Conservation (phyloP, 1,140 invertebrate genomes). For the Centruroides vittatus region DNA sequence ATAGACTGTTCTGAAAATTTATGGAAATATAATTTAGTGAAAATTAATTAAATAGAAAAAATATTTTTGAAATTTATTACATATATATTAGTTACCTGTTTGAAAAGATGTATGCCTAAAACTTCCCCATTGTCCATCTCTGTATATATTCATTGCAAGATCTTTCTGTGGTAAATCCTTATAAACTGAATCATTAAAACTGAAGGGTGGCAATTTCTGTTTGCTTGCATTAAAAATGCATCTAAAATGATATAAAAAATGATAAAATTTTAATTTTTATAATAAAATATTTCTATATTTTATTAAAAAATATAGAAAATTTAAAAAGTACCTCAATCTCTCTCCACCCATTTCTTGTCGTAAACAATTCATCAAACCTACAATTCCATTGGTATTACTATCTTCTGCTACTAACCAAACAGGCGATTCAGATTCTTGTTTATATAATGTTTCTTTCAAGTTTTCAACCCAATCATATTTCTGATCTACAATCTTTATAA, state of each 20-base stretch:
- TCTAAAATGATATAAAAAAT: not conserved
- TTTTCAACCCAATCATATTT: constrained; percentile 56
- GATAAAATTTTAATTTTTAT: not conserved
- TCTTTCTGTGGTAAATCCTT: constrained; percentile 43
- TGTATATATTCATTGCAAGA: constrained; percentile 66
- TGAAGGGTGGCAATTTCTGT: constrained; percentile 2
- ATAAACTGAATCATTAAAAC: constrained; percentile 1
- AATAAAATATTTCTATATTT: not conserved
- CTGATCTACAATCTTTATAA: constrained; percentile 24
- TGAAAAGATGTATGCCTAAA: constrained; percentile 55
- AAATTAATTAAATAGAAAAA: not conserved
- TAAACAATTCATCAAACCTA: constrained; percentile 80
- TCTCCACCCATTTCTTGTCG: constrained; percentile 64
- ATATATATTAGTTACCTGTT: no score
- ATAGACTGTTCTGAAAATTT: constrained; percentile 7
- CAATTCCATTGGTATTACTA: constrained; percentile 44
- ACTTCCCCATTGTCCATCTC: constrained; percentile 63
- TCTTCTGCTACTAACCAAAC: constrained; percentile 47
- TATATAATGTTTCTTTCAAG: constrained; percentile 22
- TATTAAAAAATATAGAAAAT: constrained; percentile 3
- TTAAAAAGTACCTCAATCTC: constrained; percentile 40
- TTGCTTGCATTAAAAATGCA: constrained; percentile 9
- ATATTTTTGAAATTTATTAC: not conserved
- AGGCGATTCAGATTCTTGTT: not conserved
- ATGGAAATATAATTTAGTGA: constrained; percentile 9